These are phyloP conservation scores for Oxyscelio sp. DNA, from an alignment of 2,888 invertebrate genomes.

Conservation along the genomic window DNA sequence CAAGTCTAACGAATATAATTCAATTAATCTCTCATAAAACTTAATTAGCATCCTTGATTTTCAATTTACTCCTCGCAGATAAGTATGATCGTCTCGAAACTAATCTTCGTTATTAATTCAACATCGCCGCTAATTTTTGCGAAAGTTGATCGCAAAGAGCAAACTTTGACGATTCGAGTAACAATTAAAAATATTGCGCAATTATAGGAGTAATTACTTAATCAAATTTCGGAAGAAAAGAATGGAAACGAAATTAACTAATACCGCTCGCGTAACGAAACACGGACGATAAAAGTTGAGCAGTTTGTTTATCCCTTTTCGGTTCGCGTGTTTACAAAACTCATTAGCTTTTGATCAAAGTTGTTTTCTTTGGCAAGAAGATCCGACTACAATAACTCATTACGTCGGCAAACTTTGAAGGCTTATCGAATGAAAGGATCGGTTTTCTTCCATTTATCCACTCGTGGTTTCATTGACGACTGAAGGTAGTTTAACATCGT, in stretches of 20 bases:
- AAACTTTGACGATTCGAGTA: too few relatives aligned
- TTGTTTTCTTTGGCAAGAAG: slow-evolving; percentile 46
- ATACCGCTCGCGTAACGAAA: slow-evolving; percentile 6
- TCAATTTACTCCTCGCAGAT: neutral
- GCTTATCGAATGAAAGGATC: slow-evolving; percentile 67
- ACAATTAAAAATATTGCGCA: neutral
- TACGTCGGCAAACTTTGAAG: slow-evolving; percentile 61
- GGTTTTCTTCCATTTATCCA: slow-evolving; percentile 69
- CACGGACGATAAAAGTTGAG: slow-evolving; percentile 44
- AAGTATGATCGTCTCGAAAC: neutral
- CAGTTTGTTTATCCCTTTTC: slow-evolving; percentile 40
- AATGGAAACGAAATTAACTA: slow-evolving; percentile 7
- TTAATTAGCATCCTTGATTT: neutral
- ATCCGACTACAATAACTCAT: slow-evolving; percentile 53
- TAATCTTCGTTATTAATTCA: neutral
- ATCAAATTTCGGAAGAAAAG: slow-evolving; percentile 4
- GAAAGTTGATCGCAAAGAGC: too few relatives aligned
- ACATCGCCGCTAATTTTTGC: too few relatives aligned
- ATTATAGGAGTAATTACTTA: slow-evolving; percentile 5
- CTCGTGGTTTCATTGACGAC: slow-evolving; percentile 70
- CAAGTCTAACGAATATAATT: neutral
- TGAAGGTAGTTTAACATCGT: slow-evolving; percentile 65
- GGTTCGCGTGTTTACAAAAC: slow-evolving; percentile 48
- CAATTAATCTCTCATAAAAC: neutral
- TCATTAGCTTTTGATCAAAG: slow-evolving; percentile 59